A percentile compares a stretch with the other conserved stretches of the same genome.
Conservation (phyloP, 2,797 vertebrate species). For the Chanos chanos region DNA sequence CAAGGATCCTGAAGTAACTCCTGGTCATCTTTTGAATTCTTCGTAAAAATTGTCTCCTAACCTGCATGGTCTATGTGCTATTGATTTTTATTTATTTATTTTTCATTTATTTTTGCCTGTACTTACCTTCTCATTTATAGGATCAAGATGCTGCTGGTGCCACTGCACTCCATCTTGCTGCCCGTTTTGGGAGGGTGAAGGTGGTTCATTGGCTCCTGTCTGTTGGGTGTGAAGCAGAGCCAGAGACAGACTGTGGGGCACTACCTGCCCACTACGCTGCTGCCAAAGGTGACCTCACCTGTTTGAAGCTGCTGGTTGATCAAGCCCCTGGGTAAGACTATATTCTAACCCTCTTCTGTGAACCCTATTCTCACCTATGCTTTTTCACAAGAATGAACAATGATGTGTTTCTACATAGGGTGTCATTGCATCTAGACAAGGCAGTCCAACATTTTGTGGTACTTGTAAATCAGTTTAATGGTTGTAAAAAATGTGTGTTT, state of each 20-base stretch:
- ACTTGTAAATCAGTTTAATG: too few species aligned
- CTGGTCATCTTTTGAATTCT: too few species aligned
- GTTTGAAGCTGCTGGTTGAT: slow-evolving; percentile 72
- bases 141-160: slow-evolving; percentile 75
- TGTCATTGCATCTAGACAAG: too few species aligned
- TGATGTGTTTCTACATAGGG: too few species aligned
- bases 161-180: slow-evolving; percentile 78
- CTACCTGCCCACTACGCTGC: slow-evolving; percentile 81
- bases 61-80: too few species aligned
- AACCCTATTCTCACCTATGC: neutral
- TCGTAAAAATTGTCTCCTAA: too few species aligned
- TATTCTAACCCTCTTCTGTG: too few species aligned
- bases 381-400: neutral
- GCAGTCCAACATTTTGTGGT: too few species aligned
- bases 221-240: slow-evolving; percentile 58
- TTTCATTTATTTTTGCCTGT: too few species aligned
- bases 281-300: slow-evolving; percentile 75
- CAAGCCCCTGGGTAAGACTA: slow-evolving; percentile 66
- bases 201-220: slow-evolving; percentile 75
- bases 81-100: too few species aligned
- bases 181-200: slow-evolving; percentile 71
- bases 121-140: slow-evolving; percentile 48
- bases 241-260: slow-evolving; percentile 74
- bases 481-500: too few species aligned
- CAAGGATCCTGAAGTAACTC: too few species aligned